Evolutionary conservation across 2,113 vertebrate genomes (phyloP), one percentile per base, ranked within the genome.

Genomic region (Nycticryphes semicollaris): DNA sequence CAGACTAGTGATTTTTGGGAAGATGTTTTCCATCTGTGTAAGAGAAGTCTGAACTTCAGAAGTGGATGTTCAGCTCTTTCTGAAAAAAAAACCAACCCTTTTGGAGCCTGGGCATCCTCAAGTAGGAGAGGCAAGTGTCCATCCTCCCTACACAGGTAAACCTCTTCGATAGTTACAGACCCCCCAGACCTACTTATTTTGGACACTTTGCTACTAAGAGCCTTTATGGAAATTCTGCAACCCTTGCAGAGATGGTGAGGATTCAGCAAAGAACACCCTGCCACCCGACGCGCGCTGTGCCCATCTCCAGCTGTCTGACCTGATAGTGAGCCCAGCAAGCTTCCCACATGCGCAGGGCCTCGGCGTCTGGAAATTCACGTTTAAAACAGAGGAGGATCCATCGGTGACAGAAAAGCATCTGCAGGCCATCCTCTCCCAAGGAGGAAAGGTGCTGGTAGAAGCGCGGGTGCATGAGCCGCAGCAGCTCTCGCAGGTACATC

Each of bases 361-460:
- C 99, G 0, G 98, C 98, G 68, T 99, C 99, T 0, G 99, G 99
- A 91, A 99, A 99, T 95, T 99, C 99, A 2, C 99, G 96, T 84
- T 99, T 99, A 93, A 99, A 99, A 87, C 99, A 99, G n/a, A 99
- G 99, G 76, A 99, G 98, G 84, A 99, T 98, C 99, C 99, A 99
- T 64, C 99, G 99, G 97, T 99, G 99, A 83, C 99, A 99, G 98
- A 99, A 99, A 11, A 99, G 99, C 98, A 99, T 98, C 98, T 99
- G 99, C 63, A 99, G 98, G 28, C 99, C 99, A 0, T 99, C 99
- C 98, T 99, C 99, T 0, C 99, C 99, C 94, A 99, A 97, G 23
- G 97, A 90, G 14, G 96, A 97, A 90, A 99, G 98, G 98, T 99
- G 99, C 97, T 99, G 99, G 98, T 99, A 98, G 98, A 99, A 99